Conservation (phyloP, 2,113 vertebrate species). For the Dolichallabes microphthalmus region DNA sequence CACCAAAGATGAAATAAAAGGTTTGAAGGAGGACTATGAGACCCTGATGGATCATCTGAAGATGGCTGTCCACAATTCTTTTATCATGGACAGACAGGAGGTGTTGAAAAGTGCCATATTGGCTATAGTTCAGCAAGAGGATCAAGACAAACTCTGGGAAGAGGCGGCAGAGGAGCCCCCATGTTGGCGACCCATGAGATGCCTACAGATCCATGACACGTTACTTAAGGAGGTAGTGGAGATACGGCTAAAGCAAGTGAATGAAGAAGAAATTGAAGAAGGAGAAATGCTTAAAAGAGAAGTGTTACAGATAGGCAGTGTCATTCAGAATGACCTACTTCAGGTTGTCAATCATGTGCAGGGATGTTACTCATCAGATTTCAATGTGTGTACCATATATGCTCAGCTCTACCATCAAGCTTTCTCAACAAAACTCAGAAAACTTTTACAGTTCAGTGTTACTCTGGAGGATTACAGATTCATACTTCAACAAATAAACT, state of each 20-base stretch:
- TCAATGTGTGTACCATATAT: conserved; percentile 77
- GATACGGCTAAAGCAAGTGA: conserved; percentile 65
- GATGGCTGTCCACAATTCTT: conserved; percentile 66
- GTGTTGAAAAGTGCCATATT: conserved; percentile 74
- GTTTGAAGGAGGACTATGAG: conserved; percentile 67
- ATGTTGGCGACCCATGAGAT: conserved; percentile 72
- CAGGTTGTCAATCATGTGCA: conserved; percentile 69
- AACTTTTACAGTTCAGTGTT: conserved; percentile 63
- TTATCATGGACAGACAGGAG: conserved; percentile 62
- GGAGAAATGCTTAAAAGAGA: conserved; percentile 59
- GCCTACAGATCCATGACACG: conserved; percentile 72
- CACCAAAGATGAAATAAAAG: conserved; percentile 64
- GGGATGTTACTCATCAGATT: conserved; percentile 74
- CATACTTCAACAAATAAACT: conserved; percentile 80
- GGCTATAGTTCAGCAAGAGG: conserved; percentile 78
- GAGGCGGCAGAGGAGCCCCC: conserved; percentile 38
- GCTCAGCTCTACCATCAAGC: conserved; percentile 76
- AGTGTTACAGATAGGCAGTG: conserved; percentile 74
- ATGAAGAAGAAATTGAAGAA: conserved; percentile 20
- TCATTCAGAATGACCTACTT: conserved; percentile 80
- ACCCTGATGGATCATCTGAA: conserved; percentile 71
- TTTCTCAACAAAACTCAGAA: conserved; percentile 69
- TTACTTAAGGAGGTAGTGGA: conserved; percentile 68
- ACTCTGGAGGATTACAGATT: conserved; percentile 73
- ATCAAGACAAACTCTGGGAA: conserved; percentile 69